Conservation (phyloP, 2,113 vertebrate species). For the Barbus barbus region DNA sequence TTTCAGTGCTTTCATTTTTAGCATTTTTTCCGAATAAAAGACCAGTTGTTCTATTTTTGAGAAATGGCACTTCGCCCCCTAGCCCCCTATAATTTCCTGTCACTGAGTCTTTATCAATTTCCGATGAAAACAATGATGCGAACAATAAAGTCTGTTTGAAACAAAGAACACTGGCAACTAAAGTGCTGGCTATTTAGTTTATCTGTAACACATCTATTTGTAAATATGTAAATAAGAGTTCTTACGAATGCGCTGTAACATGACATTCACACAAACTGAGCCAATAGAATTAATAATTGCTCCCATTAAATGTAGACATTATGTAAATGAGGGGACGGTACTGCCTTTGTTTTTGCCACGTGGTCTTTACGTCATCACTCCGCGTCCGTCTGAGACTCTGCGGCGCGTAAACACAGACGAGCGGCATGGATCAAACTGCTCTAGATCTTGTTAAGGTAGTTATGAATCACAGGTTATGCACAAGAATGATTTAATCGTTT, state of each 20-base stretch:
- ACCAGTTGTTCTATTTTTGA: slow-evolving; percentile 63
- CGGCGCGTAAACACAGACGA: slow-evolving; percentile 60
- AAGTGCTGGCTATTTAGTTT: not conserved
- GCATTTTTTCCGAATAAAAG: slow-evolving; percentile 57
- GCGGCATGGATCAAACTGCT: slow-evolving; percentile 39
- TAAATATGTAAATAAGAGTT: not conserved
- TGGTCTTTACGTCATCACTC: slow-evolving; percentile 54
- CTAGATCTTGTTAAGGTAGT: slow-evolving; percentile 71
- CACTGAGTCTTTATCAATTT: slow-evolving; percentile 1
- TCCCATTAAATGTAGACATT: not conserved
- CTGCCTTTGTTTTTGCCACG: slow-evolving; percentile 1
- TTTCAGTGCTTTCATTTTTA: slow-evolving; percentile 52
- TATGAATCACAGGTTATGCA: not conserved
- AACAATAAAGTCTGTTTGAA: not conserved
- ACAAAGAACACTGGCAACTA: not conserved
- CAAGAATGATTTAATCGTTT: not conserved
- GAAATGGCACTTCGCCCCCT: slow-evolving; percentile 31
- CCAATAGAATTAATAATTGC: not conserved
- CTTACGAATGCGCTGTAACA: not conserved
- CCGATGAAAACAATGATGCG: slow-evolving; percentile 31
- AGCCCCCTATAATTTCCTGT: slow-evolving; percentile 8
- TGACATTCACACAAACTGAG: not conserved
- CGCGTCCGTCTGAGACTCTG: slow-evolving; percentile 44
- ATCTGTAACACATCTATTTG: not conserved
- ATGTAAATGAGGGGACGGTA: too few species aligned